phyloP scores from a whole-genome alignment of 1,140 invertebrate species.

The Dreissena rostriformis region DNA sequence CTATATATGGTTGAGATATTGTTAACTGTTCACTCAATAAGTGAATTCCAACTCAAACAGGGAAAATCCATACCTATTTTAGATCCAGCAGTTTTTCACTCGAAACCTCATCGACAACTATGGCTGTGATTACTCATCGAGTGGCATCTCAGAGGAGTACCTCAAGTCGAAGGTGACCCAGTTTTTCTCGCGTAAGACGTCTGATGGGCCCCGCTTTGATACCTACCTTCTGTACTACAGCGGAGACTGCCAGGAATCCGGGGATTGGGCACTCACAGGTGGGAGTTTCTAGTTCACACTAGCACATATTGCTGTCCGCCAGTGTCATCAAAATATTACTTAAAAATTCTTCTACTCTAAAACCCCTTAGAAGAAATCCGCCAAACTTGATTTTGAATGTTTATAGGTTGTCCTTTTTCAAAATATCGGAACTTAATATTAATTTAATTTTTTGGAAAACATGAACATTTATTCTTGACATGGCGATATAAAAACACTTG shows the following conservation, averaged over 20 bases:
- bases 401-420: too few relatives aligned
- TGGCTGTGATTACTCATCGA: slow-evolving; percentile 79
- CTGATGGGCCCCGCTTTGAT: slow-evolving; percentile 78
- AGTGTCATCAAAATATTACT: too few relatives aligned
- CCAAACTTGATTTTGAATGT: too few relatives aligned
- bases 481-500: too few relatives aligned
- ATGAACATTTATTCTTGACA: too few relatives aligned
- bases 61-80: not conserved
- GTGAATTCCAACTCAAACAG: not conserved
- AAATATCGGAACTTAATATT: too few relatives aligned
- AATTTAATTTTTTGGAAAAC: too few relatives aligned
- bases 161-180: slow-evolving; percentile 74
- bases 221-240: slow-evolving; percentile 80
- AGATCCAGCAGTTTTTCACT: slow-evolving; percentile 75
- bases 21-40: not conserved
- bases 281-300: not conserved
- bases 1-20: not conserved
- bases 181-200: slow-evolving; percentile 76
- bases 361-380: too few relatives aligned
- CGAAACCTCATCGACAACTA: slow-evolving; percentile 79
- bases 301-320: not conserved
- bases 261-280: slow-evolving; percentile 79
- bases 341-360: too few relatives aligned
- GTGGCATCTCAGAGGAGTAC: slow-evolving; percentile 73
- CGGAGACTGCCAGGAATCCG: slow-evolving; percentile 77